Percentiles rank a stretch among this genome's conserved stretches.
These are phyloP conservation scores for Ammospiza maritima DNA, from an alignment of 2,797 vertebrate species.

Conservation along the genomic window DNA sequence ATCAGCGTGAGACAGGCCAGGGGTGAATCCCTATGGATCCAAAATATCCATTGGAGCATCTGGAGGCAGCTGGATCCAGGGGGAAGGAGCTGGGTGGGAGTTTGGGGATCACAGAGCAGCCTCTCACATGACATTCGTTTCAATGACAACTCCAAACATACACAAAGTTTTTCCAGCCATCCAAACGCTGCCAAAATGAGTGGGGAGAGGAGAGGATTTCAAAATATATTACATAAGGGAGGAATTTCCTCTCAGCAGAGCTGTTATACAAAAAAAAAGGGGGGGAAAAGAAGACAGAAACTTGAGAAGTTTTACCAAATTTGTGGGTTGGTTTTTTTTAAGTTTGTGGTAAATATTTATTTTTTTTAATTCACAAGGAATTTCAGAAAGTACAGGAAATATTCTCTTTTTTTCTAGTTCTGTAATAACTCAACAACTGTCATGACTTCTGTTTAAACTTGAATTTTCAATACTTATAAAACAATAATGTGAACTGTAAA, in stretches of 20 bases:
- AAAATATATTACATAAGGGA: conserved; percentile 62
- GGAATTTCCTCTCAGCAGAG: conserved; percentile 65
- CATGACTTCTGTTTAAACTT: background rate
- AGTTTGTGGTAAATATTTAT: background rate
- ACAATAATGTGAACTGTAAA: background rate
- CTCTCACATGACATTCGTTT: conserved; percentile 30
- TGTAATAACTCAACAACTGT: background rate
- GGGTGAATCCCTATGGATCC: background rate
- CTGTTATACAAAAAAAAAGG: background rate
- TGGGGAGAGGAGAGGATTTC: conserved; percentile 54
- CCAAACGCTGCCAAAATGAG: conserved; percentile 36
- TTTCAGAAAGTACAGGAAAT: background rate
- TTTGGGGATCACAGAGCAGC: background rate
- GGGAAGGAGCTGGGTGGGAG: background rate
- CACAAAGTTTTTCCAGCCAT: conserved; percentile 40
- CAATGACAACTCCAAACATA: conserved; percentile 52
- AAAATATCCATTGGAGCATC: fast-evolving
- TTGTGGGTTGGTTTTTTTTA: background rate
- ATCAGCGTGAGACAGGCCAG: background rate
- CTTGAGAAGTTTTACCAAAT: background rate
- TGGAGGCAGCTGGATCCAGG: background rate
- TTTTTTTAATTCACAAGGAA: background rate
- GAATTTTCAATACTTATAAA: background rate
- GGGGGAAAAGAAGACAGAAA: background rate
- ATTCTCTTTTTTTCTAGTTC: background rate